Evolutionary conservation across 2,797 vertebrate species (phyloP), one percentile per base, ranked within the genome.

Genomic region (Anisognathus igniventris): DNA sequence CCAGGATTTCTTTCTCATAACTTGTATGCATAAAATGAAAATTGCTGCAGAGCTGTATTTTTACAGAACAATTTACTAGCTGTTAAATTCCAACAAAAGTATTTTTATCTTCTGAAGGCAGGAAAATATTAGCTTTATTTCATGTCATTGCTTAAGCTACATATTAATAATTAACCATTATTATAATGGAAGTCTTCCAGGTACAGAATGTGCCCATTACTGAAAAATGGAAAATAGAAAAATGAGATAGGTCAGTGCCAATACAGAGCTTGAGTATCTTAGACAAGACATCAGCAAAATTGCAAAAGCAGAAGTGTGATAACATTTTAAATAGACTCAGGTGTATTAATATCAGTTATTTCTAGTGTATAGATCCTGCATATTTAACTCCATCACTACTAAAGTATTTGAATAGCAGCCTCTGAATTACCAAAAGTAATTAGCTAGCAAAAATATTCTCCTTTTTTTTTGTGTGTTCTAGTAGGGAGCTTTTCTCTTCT

Each of bases 91-190:
- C 44, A 88, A 73, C n/a, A 19, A 17, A 84, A 57, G 19, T 89
- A 77, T 87, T 93, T 92, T 95, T 93, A 62, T 90, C 87, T 86
- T 92, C 71, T 79, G 53, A 92, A 88, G 45, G 27, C 53, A 85
- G 72, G 53, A 92, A 91, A 91, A 92, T 86, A 72, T 65, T 82
- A 94, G 67, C 67, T 91, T 94, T 72, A 89, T 92, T 96, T 96
- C 44, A 50, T 74, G 61, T 83, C 27, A 71, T 61, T 71, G 25
- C 79, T 95, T 92, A 88, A 86, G 47, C 51, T 93, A 65, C 73
- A 12, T 56, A 61, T 91, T 88, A 91, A 72, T 86, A 88, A 91
- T 91, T 91, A 88, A 58, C 58, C 13, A 60, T 88, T 93, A 74
- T 72, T 81, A 81, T 62, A 96, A 90, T 83, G 31, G 88, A 90